phyloP scores from a whole-genome alignment of 2,113 vertebrate genomes.

The Psilopogon haemacephalus region DNA sequence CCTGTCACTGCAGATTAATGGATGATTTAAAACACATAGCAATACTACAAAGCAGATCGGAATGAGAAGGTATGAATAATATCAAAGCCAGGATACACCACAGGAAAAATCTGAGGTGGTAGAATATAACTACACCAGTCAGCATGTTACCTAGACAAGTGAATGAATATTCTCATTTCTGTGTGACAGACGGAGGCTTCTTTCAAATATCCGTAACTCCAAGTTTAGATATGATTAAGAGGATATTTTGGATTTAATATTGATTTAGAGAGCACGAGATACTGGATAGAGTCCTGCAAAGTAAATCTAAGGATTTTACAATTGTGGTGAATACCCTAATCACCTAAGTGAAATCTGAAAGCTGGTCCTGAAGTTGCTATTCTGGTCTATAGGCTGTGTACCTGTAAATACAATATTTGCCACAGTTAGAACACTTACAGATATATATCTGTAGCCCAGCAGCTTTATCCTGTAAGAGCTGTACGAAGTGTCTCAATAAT shows the following conservation, averaged over 20 bases:
- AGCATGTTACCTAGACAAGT: conserved; percentile 12
- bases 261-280: conserved; percentile 12
- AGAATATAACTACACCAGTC: conserved; percentile 34
- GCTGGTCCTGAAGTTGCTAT: neutral
- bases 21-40: neutral
- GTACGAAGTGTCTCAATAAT: neutral
- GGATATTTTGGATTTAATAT: conserved; percentile 33
- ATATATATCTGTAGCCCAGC: neutral
- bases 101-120: conserved; percentile 14
- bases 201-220: conserved; percentile 40
- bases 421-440: neutral
- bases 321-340: neutral
- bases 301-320: neutral
- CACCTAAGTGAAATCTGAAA: neutral
- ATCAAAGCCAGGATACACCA: conserved; percentile 22
- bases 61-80: conserved; percentile 8
- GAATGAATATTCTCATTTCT: conserved; percentile 23
- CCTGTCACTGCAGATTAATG: neutral
- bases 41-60: neutral
- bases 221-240: conserved; percentile 9
- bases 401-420: neutral
- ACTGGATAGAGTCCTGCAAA: neutral
- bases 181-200: neutral
- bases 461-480: accelerated
- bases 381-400: neutral